Evolutionary conservation across 2,888 invertebrate species (phyloP), one percentile per base, ranked within the genome.

Genomic region (Diaphora mendica): DNA sequence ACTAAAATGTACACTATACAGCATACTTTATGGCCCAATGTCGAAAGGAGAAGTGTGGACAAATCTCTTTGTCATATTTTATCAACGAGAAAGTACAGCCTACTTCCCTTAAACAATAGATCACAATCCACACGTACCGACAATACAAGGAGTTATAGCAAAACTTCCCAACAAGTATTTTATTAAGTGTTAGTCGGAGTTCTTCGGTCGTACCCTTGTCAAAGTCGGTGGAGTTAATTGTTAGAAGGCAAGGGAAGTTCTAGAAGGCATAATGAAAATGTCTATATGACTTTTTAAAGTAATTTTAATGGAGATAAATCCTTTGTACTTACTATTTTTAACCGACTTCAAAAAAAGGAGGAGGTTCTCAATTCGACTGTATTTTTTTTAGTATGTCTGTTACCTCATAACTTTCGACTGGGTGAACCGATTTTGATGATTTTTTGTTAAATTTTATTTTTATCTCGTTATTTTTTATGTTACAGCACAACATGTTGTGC

Each of bases 51-150:
- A 64, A 48, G n/a, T 39, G 68, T 3, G 68, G 66, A 74, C 70
- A 71, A 48, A 23, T 55, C 44, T 62, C 26, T 44, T 51, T n/a
- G 35, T 71, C 17, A 74, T 74, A 74, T 77, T 66, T 72, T 68
- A 75, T 72, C 68, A 73, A 62, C 70, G 74, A 71, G 68, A 75
- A 74, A 68, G 23, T 35, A 30, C 64, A 72, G 75, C 30, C 5
- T 33, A 35, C 59, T 76, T 77, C 30, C 8, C 44, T 65, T 66
- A 59, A 70, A 73, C 72, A 73, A 69, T 73, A 42, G 13, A 73
- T 72, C 44, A 26, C 59, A 66, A 62, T 74, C 39, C 68, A n/a
- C n/a, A 42, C 66, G 44, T 68, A 35, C 62, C 51, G 26, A 73
- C 65, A 62, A 64, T 42, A 51, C n/a, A 33, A 55, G 48, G 35